Conservation (phyloP, 2,113 vertebrate genomes). For the Podarcis cretensis region DNA sequence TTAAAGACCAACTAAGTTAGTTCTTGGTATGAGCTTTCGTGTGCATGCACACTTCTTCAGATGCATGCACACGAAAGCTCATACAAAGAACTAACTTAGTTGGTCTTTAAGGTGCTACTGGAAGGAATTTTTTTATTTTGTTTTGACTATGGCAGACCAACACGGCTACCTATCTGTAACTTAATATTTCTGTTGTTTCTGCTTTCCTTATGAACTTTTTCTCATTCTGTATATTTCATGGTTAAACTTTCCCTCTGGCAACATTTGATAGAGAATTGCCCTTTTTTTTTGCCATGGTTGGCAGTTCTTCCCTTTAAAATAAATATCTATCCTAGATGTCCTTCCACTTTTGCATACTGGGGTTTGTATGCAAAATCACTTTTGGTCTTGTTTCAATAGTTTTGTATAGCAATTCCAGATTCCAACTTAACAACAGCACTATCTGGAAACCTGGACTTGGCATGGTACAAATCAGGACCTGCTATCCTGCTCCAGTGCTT, state of each 20-base stretch:
- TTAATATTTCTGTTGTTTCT: not conserved
- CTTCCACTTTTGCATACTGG: not conserved
- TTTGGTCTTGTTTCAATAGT: not conserved
- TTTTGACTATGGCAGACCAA: too few species aligned
- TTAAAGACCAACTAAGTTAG: too few species aligned
- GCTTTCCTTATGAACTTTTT: not conserved
- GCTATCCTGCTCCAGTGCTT: not conserved
- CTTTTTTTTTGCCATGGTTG: not conserved
- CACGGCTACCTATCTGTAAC: too few species aligned
- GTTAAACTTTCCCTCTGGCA: not conserved
- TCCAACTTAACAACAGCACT: not conserved
- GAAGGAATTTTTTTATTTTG: too few species aligned
- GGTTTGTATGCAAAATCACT: not conserved
- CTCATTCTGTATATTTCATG: not conserved
- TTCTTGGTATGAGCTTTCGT: too few species aligned
- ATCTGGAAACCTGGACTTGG: not conserved
- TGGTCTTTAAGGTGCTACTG: too few species aligned
- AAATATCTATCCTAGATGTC: not conserved
- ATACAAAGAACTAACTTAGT: too few species aligned
- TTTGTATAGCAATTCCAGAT: not conserved
- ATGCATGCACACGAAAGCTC: too few species aligned
- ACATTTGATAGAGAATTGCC: not conserved
- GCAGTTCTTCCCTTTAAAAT: not conserved
- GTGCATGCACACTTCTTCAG: too few species aligned
- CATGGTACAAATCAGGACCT: not conserved